These are phyloP conservation scores for Agrilus planipennis DNA, from an alignment of 1,140 invertebrate species.

Conservation along the genomic window DNA sequence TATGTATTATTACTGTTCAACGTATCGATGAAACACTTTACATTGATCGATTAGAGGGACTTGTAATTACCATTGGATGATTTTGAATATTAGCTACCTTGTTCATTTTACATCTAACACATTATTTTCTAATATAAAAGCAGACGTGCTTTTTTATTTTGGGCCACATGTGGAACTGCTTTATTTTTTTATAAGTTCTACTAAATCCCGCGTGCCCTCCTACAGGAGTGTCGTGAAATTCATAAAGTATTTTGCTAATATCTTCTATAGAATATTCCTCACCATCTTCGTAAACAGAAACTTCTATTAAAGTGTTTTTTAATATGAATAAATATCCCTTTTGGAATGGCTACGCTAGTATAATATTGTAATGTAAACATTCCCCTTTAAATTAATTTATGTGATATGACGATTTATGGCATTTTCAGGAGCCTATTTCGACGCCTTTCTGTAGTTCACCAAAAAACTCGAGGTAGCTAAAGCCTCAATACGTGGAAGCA, in stretches of 20 bases:
- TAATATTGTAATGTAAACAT: background rate
- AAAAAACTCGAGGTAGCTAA: too few species aligned
- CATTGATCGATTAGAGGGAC: constrained; percentile 2
- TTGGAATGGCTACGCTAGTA: background rate
- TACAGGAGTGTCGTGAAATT: background rate
- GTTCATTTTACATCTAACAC: constrained; percentile 6
- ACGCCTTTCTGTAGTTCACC: too few species aligned
- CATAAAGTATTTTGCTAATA: background rate
- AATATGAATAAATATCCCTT: background rate
- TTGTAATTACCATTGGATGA: constrained; percentile 10
- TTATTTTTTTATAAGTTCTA: background rate
- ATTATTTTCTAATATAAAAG: constrained; percentile 7
- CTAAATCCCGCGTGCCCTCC: background rate
- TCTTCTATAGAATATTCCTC: too few species aligned
- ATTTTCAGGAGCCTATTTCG: too few species aligned
- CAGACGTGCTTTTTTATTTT: constrained; percentile 5
- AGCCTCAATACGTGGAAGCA: too few species aligned
- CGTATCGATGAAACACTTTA: too few species aligned
- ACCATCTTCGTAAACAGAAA: background rate
- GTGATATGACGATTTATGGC: too few species aligned
- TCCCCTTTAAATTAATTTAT: background rate
- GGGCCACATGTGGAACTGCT: background rate
- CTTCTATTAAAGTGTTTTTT: background rate
- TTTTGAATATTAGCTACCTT: constrained; percentile 11
- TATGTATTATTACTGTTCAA: too few species aligned